A percentile compares a stretch with the other conserved stretches of the same genome.
These are phyloP conservation scores for Chelmon rostratus DNA, from an alignment of 2,797 vertebrate species.

Conservation along the genomic window DNA sequence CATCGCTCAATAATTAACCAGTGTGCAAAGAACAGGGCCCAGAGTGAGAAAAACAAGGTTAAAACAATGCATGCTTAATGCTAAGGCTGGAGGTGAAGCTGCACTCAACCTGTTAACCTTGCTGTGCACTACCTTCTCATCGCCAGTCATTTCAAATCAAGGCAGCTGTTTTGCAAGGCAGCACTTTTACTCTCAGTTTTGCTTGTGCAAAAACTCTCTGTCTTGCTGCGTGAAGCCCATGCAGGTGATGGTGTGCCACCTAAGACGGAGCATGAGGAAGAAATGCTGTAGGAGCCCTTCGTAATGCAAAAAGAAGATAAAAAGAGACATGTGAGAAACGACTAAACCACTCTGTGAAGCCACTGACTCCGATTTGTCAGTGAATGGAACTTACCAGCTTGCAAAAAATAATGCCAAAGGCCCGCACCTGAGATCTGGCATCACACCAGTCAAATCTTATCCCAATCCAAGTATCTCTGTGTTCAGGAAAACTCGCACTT, in stretches of 20 bases:
- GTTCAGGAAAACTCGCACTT: constrained; percentile 22
- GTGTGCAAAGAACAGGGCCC: neutral
- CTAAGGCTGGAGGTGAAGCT: neutral
- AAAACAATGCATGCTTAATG: neutral
- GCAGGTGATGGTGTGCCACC: constrained; percentile 6
- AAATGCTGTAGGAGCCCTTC: constrained; percentile 2
- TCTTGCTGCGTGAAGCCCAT: constrained; percentile 8
- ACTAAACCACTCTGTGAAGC: neutral
- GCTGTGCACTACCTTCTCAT: neutral
- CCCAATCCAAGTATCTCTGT: constrained; percentile 25
- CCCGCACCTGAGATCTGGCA: constrained; percentile 34
- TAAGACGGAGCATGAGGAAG: neutral
- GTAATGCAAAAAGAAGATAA: neutral
- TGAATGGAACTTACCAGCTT: constrained; percentile 9
- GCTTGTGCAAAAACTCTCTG: constrained; percentile 9
- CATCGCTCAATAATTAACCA: neutral
- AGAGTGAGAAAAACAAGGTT: neutral
- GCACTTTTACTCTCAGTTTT: constrained; percentile 1
- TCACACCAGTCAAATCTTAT: constrained; percentile 29
- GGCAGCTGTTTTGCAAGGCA: neutral
- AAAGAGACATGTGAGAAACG: neutral
- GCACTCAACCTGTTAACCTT: neutral
- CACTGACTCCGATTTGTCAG: constrained; percentile 5
- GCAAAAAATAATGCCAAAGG: neutral
- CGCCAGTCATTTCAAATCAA: constrained; percentile 28